These are phyloP conservation scores for Lepetodrilus schrolli DNA, from an alignment of 2,888 invertebrate genomes.

Conservation along the genomic window DNA sequence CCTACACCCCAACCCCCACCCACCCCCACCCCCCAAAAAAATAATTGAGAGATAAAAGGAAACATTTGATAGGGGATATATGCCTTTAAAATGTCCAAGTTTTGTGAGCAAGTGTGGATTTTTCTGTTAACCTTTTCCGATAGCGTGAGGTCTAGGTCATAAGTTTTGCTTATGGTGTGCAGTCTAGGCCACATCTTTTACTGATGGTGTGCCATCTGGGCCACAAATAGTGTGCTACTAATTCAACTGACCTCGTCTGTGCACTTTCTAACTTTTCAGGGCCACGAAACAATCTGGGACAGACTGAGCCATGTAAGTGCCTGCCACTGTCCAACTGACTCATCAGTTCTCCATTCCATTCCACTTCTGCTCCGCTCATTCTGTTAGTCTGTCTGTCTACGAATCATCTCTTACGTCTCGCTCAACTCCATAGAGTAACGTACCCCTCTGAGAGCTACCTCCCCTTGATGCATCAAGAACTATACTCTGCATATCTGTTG, in stretches of 20 bases:
- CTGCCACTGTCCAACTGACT: slow-evolving; percentile 23
- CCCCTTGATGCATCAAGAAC: slow-evolving; percentile 25
- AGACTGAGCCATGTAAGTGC: slow-evolving; percentile 63
- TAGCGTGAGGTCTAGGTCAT: too few species aligned
- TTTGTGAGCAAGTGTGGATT: too few species aligned
- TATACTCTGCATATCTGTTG: too few species aligned
- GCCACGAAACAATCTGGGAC: slow-evolving; percentile 54
- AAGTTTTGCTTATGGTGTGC: too few species aligned
- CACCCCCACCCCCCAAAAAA: too few species aligned
- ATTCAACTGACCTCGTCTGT: slow-evolving; percentile 29
- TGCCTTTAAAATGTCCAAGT: too few species aligned
- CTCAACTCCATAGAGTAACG: background rate
- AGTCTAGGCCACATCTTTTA: too few species aligned
- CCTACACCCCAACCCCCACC: too few species aligned
- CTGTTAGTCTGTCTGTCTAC: background rate
- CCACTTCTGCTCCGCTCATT: slow-evolving; percentile 1
- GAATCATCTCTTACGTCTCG: background rate
- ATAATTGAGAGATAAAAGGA: too few species aligned
- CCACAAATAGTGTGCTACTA: background rate
- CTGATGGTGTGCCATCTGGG: too few species aligned
- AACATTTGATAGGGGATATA: too few species aligned
- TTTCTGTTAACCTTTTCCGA: too few species aligned
- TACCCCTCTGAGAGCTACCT: background rate
- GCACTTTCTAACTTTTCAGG: slow-evolving; percentile 60
- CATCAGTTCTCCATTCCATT: background rate